A percentile compares a stretch with the other conserved stretches of the same genome.
Evolutionary conservation across 1,140 invertebrate genomes (phyloP).

Genomic region (Dermatophagoides farinae): DNA sequence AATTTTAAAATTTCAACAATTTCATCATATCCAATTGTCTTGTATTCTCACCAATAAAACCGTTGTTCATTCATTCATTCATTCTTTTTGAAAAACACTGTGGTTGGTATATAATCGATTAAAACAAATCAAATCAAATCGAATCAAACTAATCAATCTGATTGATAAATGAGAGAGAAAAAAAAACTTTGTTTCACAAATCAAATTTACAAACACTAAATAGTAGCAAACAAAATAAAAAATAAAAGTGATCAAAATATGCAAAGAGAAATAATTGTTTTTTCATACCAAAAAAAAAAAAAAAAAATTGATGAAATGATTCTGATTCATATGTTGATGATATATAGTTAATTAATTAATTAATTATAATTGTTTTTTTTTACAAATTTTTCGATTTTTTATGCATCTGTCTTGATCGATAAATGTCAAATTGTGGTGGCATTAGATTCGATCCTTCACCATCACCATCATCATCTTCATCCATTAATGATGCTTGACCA

Average conservation of each 20-base stretch:
- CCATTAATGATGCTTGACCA: not conserved
- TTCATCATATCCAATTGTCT: too few species aligned
- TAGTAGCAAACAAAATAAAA: too few species aligned
- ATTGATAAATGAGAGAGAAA: too few species aligned
- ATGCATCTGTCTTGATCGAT: constrained; percentile 12
- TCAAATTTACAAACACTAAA: too few species aligned
- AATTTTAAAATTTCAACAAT: too few species aligned
- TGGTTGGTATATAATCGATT: too few species aligned
- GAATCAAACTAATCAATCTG: too few species aligned
- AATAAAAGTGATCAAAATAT: not conserved
- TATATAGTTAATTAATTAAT: not conserved
- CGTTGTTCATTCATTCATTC: too few species aligned
- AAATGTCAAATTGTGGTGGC: constrained; percentile 14
- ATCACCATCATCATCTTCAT: constrained; percentile 13
- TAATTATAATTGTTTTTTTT: not conserved
- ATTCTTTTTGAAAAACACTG: too few species aligned
- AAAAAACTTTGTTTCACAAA: too few species aligned
- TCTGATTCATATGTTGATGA: not conserved
- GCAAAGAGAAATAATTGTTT: not conserved
- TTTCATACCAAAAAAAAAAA: not conserved
- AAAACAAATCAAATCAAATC: too few species aligned
- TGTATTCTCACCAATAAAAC: too few species aligned
- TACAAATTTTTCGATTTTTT: constrained; percentile 6
- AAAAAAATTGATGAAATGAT: not conserved
- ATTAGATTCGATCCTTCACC: constrained; percentile 11